Evolutionary conservation across 2,888 invertebrate genomes (phyloP), one percentile per base, ranked within the genome.

Genomic region (Tineola bisselliella): DNA sequence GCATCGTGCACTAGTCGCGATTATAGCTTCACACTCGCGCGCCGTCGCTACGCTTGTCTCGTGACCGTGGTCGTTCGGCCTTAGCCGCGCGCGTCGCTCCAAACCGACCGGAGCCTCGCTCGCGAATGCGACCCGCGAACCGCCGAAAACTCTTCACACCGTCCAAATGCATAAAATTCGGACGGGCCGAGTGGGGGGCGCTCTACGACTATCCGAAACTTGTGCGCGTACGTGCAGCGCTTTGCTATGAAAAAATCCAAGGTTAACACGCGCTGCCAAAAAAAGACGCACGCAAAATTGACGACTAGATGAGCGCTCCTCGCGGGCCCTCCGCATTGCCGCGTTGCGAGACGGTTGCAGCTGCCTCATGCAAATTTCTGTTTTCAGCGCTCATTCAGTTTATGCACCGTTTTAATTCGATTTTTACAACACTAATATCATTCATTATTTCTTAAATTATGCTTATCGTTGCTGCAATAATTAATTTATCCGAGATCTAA

Each of bases 271-370:
- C 84, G 84, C 75, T 84, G 86, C 86, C 87, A 84, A 87, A 87
- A 87, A 86, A 87, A 87, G 87, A 86, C 86, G 81, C 83, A 83
- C 83, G 81, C 86, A 80, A 82, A 83, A 84, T 82, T 80, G 82
- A 82, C 76, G 79, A 81, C 80, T 79, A 82, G 81, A 81, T 77
- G 75, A 75, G 79, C 75, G 84, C 75, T 80, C 81, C 62, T 75
- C 73, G 74, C 73, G 79, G 77, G 76, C 74, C 77, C 59, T 54
- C 43, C 62, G 60, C 62, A 18, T 61, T 59, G 25, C 11, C n/a
- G 17, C 59, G 44, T 33, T 61, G 59, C 60, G 38, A 10, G 13
- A 48, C 38, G 38, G 76, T 68, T 82, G 84, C 86, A 84, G 73
- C 71, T 54, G 54, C 25, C 54, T 54, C 10, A 15, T 48, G 25